Evolutionary conservation across 2,888 invertebrate species (phyloP), one percentile per base, ranked within the genome.

Genomic region (Synergus itoensis): DNA sequence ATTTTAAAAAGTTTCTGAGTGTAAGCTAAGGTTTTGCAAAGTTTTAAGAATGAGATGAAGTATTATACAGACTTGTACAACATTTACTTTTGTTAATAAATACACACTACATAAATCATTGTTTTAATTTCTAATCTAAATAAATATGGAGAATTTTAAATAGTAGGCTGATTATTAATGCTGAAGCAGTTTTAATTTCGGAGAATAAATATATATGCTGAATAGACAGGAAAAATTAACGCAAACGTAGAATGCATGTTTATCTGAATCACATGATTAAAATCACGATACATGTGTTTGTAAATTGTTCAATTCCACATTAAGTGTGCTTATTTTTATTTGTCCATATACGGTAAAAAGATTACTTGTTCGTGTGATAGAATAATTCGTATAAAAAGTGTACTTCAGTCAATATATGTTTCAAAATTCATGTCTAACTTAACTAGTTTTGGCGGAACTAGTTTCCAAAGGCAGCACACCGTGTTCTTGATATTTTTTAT

Each of bases 401-500:
- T 78, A 21, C 53, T 73, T n/a, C 64, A 64, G 14, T 65, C 43
- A 78, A 76, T 28, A 18, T 36, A 57, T 69, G 41, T 73, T 16
- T 79, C 45, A 60, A 40, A 77, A 40, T 83, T 79, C 80, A 81
- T 79, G 63, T 77, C 67, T 73, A 62, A 78, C 63, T 76, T 76
- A 76, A 80, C 79, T 78, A 77, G 79, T 79, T 48, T 81, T 73
- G 62, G 79, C 53, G 16, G 60, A 62, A 63, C 82, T 76, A 11
- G 80, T 76, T 77, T 84, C 78, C 69, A 69, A 67, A n/a, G 82
- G 78, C 69, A 94, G 88, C 89, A 93, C 88, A 80, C 94, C 95
- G 84, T 94, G 93, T 14, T 94, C 93, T 88, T 95, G 94, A 85
- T 95, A 95, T 79, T 95, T 93, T 63, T 94, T 93, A 87, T 95